Percentiles rank a stretch among this genome's conserved stretches.
phyloP scores from a whole-genome alignment of 2,113 vertebrate genomes.

The Rhineura floridana region DNA sequence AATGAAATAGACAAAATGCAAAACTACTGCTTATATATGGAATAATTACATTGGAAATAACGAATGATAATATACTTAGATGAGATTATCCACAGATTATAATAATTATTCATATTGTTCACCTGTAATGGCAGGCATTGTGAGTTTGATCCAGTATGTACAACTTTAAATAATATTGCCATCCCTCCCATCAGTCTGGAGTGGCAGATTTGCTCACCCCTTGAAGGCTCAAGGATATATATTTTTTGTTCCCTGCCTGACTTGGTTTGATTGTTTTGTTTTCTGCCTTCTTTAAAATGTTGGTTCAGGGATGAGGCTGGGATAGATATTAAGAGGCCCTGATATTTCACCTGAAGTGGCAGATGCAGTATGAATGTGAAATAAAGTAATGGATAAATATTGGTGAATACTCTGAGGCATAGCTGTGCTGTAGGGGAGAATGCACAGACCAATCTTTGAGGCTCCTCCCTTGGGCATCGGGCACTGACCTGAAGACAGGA shows the following conservation, averaged over 20 bases:
- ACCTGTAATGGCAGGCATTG: background rate
- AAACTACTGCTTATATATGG: background rate
- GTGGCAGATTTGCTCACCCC: too few relatives aligned
- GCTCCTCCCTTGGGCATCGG: background rate
- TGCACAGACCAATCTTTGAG: background rate
- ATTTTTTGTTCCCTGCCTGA: background rate
- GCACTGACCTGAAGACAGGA: background rate
- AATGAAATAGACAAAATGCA: slow-evolving; percentile 4
- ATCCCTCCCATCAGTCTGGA: background rate
- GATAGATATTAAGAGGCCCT: background rate
- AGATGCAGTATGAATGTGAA: background rate
- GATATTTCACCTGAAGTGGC: background rate
- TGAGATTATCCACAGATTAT: background rate
- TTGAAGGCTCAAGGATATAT: background rate
- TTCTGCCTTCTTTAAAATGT: background rate
- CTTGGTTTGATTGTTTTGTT: background rate
- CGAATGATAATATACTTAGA: background rate
- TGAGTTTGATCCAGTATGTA: background rate
- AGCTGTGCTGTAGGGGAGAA: background rate
- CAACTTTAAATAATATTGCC: background rate
- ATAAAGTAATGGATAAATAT: background rate
- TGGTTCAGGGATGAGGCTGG: background rate
- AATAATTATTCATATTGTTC: background rate
- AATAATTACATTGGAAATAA: slow-evolving; percentile 3
- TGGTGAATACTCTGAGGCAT: background rate